These are phyloP conservation scores for Aelia acuminata DNA, from an alignment of 2,888 invertebrate genomes.

Conservation along the genomic window DNA sequence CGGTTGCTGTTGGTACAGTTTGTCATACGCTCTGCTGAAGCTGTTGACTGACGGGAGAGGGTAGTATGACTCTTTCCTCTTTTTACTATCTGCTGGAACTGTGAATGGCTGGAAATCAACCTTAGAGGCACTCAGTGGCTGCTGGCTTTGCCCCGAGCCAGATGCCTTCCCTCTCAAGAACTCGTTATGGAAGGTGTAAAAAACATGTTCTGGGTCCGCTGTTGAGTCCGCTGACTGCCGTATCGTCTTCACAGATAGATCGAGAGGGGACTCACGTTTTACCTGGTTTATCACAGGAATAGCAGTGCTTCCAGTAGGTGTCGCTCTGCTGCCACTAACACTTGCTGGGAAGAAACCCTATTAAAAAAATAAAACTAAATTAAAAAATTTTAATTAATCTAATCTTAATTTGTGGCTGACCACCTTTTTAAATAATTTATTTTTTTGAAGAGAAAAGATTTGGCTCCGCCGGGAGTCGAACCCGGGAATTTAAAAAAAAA, in stretches of 20 bases:
- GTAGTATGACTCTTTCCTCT: constrained; percentile 52
- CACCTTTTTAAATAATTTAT: no score
- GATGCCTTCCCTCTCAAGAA: constrained; percentile 69
- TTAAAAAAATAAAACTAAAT: constrained; percentile 25
- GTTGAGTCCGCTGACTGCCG: constrained; percentile 91
- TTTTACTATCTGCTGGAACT: not conserved
- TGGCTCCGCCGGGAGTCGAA: no score
- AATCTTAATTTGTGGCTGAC: no score
- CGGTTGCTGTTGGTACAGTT: constrained; percentile 67
- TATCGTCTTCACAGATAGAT: constrained; percentile 90
- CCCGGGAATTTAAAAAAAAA: no score
- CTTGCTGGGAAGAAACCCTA: constrained; percentile 38
- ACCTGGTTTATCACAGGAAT: constrained; percentile 41
- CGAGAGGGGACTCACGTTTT: constrained; percentile 85
- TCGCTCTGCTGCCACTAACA: constrained; percentile 35
- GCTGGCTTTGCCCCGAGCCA: constrained; percentile 46
- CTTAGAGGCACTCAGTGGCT: constrained; percentile 74
- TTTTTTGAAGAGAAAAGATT: no score
- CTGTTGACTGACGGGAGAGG: constrained; percentile 57
- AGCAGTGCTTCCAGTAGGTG: constrained; percentile 28
- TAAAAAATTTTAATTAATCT: no score
- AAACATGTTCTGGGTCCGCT: constrained; percentile 67
- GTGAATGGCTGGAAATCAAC: constrained; percentile 75
- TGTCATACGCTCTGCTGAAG: constrained; percentile 59
- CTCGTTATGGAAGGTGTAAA: constrained; percentile 65